Evolutionary conservation across 2,113 vertebrate species (phyloP).

Genomic region (Promerops cafer): DNA sequence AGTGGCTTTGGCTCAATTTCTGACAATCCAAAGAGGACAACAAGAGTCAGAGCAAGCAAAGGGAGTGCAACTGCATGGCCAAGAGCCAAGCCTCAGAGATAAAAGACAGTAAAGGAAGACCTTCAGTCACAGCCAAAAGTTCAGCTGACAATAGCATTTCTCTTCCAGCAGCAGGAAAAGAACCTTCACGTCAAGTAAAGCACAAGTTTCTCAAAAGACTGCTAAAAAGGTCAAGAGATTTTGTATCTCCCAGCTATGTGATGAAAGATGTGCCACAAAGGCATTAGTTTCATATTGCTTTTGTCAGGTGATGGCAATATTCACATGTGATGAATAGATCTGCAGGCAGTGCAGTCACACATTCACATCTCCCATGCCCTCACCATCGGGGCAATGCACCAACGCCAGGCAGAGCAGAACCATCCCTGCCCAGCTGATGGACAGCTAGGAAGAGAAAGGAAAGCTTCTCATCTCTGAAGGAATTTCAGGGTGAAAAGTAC

Average conservation of each 20-base stretch:
- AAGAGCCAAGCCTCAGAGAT: background rate
- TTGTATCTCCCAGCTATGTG: background rate
- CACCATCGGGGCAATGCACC: background rate
- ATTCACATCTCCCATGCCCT: accelerated
- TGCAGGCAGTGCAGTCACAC: background rate
- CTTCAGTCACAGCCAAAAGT: conserved; percentile 13
- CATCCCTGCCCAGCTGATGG: background rate
- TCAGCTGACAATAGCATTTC: conserved; percentile 26
- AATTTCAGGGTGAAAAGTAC: background rate
- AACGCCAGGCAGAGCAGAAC: background rate
- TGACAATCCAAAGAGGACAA: background rate
- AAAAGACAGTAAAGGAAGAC: conserved; percentile 11
- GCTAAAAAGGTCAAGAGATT: conserved; percentile 43
- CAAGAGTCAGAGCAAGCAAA: background rate
- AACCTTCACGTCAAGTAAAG: conserved; percentile 31
- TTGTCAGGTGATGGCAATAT: background rate
- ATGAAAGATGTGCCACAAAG: background rate
- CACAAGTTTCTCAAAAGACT: conserved; percentile 4
- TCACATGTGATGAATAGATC: background rate
- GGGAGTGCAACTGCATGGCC: background rate
- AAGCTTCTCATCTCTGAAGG: background rate
- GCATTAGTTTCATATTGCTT: conserved; percentile 3
- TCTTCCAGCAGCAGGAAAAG: conserved; percentile 6
- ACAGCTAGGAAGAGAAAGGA: background rate
- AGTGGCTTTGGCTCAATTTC: background rate